Percentiles rank a stretch among this genome's conserved stretches.
phyloP scores from a whole-genome alignment of 2,113 vertebrate species.

The Pica pica region DNA sequence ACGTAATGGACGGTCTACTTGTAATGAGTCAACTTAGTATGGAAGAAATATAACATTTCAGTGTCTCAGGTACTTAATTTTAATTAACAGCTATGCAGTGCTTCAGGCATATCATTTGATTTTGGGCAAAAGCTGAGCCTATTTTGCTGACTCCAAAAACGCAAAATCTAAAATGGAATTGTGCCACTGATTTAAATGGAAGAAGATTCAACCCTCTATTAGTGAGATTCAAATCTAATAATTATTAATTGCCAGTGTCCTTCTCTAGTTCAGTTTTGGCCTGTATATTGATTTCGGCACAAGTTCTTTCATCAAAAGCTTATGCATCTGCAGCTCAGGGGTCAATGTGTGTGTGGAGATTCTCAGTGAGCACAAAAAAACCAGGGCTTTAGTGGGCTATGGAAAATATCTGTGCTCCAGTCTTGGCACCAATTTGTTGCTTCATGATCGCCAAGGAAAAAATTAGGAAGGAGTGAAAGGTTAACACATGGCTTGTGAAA shows the following conservation, averaged over 20 bases:
- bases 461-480: not conserved
- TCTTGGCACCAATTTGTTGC: not conserved
- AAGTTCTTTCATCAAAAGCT: not conserved
- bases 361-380: not conserved
- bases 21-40: not conserved
- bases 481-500: not conserved
- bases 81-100: not conserved
- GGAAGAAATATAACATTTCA: not conserved
- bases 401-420: not conserved
- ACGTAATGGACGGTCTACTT: not conserved
- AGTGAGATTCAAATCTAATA: not conserved
- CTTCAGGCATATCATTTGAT: not conserved
- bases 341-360: not conserved
- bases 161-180: not conserved
- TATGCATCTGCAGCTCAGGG: not conserved
- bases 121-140: not conserved
- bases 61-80: not conserved
- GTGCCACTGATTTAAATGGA: not conserved
- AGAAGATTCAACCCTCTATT: not conserved
- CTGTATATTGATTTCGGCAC: not conserved
- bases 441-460: not conserved
- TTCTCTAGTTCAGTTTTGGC: not conserved
- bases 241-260: not conserved
- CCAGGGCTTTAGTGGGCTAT: not conserved
- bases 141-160: not conserved